phyloP scores from a whole-genome alignment of 2,113 vertebrate species.

The Crotalus helleri region DNA sequence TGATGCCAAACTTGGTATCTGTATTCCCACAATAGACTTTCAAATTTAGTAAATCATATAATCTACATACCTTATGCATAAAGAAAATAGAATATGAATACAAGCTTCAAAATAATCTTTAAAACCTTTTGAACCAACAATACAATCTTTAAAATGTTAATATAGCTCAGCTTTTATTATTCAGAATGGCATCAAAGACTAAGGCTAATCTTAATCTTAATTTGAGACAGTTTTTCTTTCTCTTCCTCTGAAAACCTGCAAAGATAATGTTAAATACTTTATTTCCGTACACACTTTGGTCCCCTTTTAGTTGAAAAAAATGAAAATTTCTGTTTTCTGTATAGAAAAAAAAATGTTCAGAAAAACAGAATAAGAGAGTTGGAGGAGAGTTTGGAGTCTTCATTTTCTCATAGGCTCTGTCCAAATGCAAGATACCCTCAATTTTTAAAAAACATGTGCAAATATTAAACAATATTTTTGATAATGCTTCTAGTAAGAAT shows the following conservation, averaged over 20 bases:
- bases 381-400: neutral
- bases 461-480: neutral
- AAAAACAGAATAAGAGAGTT: no score
- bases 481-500: neutral
- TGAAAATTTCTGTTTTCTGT: conserved; percentile 3
- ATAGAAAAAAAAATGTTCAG: neutral
- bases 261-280: conserved; percentile 4
- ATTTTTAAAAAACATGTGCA: conserved; percentile 24
- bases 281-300: neutral
- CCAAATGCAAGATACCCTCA: conserved; percentile 20
- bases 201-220: neutral
- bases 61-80: neutral
- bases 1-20: neutral
- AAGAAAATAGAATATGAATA: neutral
- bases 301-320: neutral
- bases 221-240: neutral
- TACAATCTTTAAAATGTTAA: neutral
- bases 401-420: neutral
- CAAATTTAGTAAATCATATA: neutral
- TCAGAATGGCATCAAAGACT: neutral
- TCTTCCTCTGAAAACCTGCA: neutral
- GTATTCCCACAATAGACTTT: neutral
- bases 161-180: neutral
- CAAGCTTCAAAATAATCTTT: neutral
- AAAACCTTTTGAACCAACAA: neutral